Conservation (phyloP, 2,113 vertebrate species). For the Mesembrinibis cayennensis region DNA sequence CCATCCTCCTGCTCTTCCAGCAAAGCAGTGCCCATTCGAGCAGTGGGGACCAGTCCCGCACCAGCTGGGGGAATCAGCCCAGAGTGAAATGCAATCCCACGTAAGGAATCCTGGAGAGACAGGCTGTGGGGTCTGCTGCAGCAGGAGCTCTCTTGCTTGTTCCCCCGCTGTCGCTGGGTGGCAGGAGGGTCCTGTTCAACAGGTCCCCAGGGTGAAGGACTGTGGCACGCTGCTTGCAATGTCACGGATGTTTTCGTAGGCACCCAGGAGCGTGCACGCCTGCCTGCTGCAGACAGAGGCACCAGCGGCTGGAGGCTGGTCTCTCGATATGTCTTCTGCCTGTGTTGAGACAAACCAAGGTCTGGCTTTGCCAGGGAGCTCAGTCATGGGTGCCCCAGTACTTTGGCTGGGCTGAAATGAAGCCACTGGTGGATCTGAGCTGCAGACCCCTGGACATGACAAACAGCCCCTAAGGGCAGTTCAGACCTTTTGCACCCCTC, state of each 20-base stretch:
- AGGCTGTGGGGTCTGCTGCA: accelerated
- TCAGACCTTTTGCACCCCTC: background rate
- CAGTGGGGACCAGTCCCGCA: background rate
- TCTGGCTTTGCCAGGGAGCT: background rate
- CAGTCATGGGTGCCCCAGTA: background rate
- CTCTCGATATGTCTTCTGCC: background rate
- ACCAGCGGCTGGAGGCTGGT: background rate
- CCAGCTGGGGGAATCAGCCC: background rate
- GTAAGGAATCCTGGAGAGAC: background rate
- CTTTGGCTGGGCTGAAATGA: background rate
- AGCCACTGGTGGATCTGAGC: background rate
- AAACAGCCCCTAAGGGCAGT: background rate
- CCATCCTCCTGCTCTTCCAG: background rate
- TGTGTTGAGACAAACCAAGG: background rate
- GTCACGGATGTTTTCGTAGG: accelerated
- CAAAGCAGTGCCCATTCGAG: accelerated
- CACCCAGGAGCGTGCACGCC: background rate
- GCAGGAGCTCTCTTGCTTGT: background rate
- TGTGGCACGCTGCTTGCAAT: accelerated
- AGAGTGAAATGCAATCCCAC: background rate
- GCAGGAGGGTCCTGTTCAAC: background rate
- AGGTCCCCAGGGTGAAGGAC: background rate
- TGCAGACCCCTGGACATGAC: background rate
- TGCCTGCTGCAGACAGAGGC: background rate
- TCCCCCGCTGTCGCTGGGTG: background rate